Base-by-base conservation (phyloP, 2,113 vertebrate genomes). In the Boleophthalmus pectinirostris region DNA sequence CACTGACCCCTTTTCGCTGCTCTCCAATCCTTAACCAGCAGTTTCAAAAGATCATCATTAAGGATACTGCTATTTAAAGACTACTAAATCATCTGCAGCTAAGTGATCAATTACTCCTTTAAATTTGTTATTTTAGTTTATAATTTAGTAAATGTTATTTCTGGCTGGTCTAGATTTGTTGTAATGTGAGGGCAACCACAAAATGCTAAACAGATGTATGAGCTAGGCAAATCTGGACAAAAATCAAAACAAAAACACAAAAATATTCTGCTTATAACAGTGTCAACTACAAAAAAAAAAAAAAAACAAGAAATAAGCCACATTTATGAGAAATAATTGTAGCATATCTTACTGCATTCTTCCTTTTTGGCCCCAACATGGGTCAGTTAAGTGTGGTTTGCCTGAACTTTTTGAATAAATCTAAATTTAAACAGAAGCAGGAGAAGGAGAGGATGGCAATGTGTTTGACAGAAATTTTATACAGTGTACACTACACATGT, bases 131-230 rank as follows among this genome's bases (percentile, higher is more conserved):
- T 1, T 23, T 56, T n/a, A 56, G 2, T 21, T 56, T 21, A 23
- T 12, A n/a, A 10, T 21, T 23, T 23, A 56, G 54, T 23, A 23
- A 21, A 13, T 8, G 21, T 23, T 54, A 20, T 6, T 21, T 21
- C n/a, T 56, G n/a, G 53, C 21, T 23, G 8, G 21, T 21, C 12
- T 11, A 25, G 13, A n/a, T 15, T 12, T 2, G 20, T 13, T 61
- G 58, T 1, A 61, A 16, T 12, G 20, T 21, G 33, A 43, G 29
- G 81, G 66, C 75, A 61, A 51, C 46, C 79, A 70, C 73, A 68
- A 73, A 69, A 18, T 9, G 47, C 80, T 78, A 74, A 71, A 61
- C 15, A 61, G 13, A 56, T 21, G 54, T 9, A 23, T 23, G 11
- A 21, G 9, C 12, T 56, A 23, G 21, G 3, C 10, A 21, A 13